A percentile compares a stretch with the other conserved stretches of the same genome.
phyloP scores from a whole-genome alignment of 2,113 vertebrate genomes.

The Bombycilla garrulus region DNA sequence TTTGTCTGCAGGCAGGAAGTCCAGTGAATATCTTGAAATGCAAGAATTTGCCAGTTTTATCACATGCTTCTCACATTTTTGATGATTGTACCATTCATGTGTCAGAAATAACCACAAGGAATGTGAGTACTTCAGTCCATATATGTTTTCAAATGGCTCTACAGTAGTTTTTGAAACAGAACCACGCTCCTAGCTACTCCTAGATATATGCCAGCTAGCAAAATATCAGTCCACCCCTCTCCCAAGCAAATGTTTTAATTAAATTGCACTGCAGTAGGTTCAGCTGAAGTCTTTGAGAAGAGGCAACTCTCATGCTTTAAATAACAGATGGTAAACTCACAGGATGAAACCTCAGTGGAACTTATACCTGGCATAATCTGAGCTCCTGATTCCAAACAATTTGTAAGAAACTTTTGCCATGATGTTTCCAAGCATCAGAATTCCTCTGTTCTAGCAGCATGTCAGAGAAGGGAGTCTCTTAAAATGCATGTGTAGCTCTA shows the following conservation, averaged over 20 bases:
- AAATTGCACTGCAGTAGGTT: background rate
- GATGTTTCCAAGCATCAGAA: background rate
- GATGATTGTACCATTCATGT: background rate
- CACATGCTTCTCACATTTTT: slow-evolving; percentile 29
- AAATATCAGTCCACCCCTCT: background rate
- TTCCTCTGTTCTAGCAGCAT: background rate
- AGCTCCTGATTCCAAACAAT: background rate
- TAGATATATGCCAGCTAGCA: background rate
- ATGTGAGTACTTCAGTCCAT: background rate
- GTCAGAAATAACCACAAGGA: slow-evolving; percentile 6
- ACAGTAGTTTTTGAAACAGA: background rate
- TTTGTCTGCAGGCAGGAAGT: background rate
- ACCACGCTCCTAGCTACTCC: background rate
- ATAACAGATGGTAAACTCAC: background rate
- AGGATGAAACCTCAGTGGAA: background rate
- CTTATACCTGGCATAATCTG: background rate
- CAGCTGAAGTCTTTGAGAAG: background rate
- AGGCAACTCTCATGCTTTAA: background rate
- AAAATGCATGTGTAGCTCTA: background rate
- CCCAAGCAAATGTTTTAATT: background rate
- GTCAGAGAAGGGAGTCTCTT: background rate
- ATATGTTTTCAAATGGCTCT: background rate
- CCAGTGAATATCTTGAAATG: background rate
- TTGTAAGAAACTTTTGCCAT: background rate
- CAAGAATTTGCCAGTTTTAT: background rate